Percentiles rank a stretch among this genome's conserved stretches.
Conservation (phyloP, 2,113 vertebrate genomes). For the Pelecanus crispus region DNA sequence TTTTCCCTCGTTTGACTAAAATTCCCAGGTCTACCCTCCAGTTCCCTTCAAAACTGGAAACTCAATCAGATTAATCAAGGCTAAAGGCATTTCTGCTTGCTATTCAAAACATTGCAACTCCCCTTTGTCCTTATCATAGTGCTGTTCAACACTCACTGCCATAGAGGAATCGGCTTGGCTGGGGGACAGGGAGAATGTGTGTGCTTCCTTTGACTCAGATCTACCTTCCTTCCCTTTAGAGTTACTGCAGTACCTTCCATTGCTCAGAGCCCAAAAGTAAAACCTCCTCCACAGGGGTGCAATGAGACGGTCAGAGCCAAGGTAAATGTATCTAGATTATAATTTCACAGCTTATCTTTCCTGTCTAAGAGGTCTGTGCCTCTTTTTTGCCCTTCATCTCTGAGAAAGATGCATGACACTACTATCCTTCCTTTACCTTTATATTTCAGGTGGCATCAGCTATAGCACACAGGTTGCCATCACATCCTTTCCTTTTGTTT, state of each 20-base stretch:
- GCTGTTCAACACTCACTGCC: slow-evolving; percentile 23
- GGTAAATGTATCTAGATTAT: background rate
- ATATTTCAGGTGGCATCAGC: background rate
- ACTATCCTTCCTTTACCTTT: background rate
- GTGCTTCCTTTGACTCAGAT: background rate
- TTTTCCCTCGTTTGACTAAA: background rate
- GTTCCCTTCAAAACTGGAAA: background rate
- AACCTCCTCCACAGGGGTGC: background rate
- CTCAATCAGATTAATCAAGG: slow-evolving; percentile 45
- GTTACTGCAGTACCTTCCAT: background rate
- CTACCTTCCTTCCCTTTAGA: background rate
- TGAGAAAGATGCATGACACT: background rate
- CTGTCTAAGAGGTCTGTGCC: background rate
- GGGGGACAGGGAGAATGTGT: background rate
- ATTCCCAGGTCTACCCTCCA: slow-evolving; percentile 1
- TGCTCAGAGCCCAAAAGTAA: background rate
- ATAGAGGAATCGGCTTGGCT: background rate
- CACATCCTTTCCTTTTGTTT: background rate
- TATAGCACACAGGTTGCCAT: background rate
- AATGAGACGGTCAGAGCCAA: background rate
- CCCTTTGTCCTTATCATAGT: slow-evolving; percentile 15
- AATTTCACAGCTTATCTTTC: background rate
- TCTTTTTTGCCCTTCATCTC: background rate
- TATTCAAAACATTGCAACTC: slow-evolving; percentile 20
- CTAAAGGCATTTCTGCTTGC: slow-evolving; percentile 39